Conservation (phyloP, 2,888 invertebrate genomes). For the Aporophyla lueneburgensis region DNA sequence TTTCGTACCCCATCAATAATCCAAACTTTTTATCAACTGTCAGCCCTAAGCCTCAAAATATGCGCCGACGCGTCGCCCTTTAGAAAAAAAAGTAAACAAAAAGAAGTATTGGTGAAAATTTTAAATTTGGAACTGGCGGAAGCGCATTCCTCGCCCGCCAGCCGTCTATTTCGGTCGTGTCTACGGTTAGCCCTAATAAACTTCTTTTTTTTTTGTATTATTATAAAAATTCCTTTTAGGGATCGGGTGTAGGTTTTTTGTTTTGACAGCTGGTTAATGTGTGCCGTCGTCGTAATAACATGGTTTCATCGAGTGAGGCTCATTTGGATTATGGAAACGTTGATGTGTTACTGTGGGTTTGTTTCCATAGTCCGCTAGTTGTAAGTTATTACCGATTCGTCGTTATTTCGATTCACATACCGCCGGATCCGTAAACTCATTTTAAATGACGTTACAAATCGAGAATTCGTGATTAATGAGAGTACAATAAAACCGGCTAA, state of each 20-base stretch:
- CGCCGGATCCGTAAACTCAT: too few relatives aligned
- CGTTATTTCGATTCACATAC: too few relatives aligned
- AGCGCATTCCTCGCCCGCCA: slow-evolving; percentile 78
- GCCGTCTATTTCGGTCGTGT: slow-evolving; percentile 78
- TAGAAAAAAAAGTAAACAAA: slow-evolving; percentile 63
- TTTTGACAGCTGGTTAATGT: slow-evolving; percentile 66
- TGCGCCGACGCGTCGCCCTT: slow-evolving; percentile 41
- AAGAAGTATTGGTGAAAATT: slow-evolving; percentile 74
- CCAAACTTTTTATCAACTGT: slow-evolving; percentile 33
- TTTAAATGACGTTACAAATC: too few relatives aligned
- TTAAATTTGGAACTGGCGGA: slow-evolving; percentile 83
- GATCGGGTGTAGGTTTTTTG: slow-evolving; percentile 35
- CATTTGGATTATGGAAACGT: slow-evolving; percentile 29
- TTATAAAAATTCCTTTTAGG: slow-evolving; percentile 57
- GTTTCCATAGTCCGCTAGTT: slow-evolving; percentile 18
- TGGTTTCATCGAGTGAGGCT: slow-evolving; percentile 53
- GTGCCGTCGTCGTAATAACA: slow-evolving; percentile 55
- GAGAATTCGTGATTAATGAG: too few relatives aligned
- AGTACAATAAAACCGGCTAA: too few relatives aligned
- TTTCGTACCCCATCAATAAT: slow-evolving; percentile 49
- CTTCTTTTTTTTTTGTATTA: slow-evolving; percentile 54
- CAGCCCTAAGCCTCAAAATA: slow-evolving; percentile 54
- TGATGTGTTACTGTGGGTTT: slow-evolving; percentile 13
- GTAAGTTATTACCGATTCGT: too few relatives aligned
- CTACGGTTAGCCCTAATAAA: slow-evolving; percentile 59